Base-by-base conservation (phyloP, 2,797 vertebrate genomes). In the Propithecus deckenii region DNA sequence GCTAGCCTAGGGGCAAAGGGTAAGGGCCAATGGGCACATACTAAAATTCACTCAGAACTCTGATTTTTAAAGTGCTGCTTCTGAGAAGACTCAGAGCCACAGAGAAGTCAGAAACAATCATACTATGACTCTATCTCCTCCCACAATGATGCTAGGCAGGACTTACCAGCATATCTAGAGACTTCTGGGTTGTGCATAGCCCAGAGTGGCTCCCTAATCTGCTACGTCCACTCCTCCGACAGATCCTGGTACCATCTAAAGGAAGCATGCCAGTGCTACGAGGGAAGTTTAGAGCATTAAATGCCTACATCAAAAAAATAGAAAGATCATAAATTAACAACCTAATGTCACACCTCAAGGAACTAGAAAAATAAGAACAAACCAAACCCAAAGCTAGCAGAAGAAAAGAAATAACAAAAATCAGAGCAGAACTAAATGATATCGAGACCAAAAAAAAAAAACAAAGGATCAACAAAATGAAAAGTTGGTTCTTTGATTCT, bases 1-100 rank as follows among this genome's bases (percentile, higher is more conserved):
- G 32, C 12, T 86, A 89, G 35, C 32, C 65, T 55, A 41, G 15
- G n/a, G 63, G 28, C 6, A 72, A 57, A 28, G 18, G 67, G 50
- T 41, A 23, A 74, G 38, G n/a, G 67, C 69, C 38, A 90, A 52
- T 1, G 23, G 32, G 1, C 43, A 86, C 89, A 43, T 38, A 90
- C 48, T 95, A 43, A 72, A 92, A 67, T 79, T 89, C 61, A 57
- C 23, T 71, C 41, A 46, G 38, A 86, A 43, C 43, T 50, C 30
- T 76, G 46, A 72, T 84, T 92, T 92, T 94, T 87, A 61, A 94
- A 41, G 28, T 65, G 48, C 35, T 89, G 4, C 59, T 76, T 90
- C 86, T 83, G n/a, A 88, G 41, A 88, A 57, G 71, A 84, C 55
- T 74, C 15, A 95, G 48, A 94, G 17, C 8, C 52, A 89, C 28